phyloP scores from a whole-genome alignment of 2,113 vertebrate species.

The Anas platyrhynchos region DNA sequence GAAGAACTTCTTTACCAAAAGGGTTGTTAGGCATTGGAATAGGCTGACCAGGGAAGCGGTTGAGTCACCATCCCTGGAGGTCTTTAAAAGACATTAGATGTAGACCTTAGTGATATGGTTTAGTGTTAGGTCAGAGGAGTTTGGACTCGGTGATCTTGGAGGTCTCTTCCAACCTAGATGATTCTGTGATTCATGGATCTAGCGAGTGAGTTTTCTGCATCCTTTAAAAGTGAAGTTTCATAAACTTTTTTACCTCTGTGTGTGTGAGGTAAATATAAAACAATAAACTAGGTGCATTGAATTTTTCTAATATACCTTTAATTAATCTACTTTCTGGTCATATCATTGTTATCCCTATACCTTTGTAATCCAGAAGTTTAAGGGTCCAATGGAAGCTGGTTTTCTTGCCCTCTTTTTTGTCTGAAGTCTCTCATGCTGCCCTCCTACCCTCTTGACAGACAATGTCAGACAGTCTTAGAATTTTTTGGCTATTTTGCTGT shows the following conservation, averaged over 20 bases:
- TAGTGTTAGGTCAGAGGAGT: no score
- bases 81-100: no score
- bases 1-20: no score
- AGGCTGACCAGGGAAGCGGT: no score
- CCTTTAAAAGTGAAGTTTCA: not conserved
- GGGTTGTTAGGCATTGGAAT: no score
- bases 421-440: not conserved
- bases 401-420: not conserved
- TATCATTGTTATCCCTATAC: not conserved
- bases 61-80: no score
- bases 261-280: not conserved
- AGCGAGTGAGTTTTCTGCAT: not conserved
- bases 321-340: not conserved
- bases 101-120: no score
- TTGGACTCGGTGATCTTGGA: no score
- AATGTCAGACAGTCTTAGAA: not conserved
- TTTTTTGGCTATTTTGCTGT: not conserved
- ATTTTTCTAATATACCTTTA: not conserved
- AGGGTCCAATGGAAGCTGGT: not conserved
- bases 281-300: not conserved
- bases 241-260: not conserved
- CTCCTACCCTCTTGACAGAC: rapidly evolving
- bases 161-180: no score
- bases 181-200: not conserved
- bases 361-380: not conserved